Evolutionary conservation across 2,797 vertebrate genomes (phyloP).

Genomic region (Falco rusticolus): DNA sequence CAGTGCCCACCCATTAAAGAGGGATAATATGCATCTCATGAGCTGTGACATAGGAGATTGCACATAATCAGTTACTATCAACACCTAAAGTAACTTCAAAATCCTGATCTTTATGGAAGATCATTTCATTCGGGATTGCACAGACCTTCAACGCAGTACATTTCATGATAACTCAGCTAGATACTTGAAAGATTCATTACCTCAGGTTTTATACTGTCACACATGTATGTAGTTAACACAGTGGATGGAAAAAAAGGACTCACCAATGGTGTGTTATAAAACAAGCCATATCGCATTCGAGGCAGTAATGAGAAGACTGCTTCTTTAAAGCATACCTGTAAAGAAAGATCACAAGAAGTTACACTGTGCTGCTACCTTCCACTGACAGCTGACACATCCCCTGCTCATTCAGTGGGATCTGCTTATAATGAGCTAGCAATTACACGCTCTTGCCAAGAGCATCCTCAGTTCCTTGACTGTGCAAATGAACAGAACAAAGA

Average conservation of each 20-base stretch:
- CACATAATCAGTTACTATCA: not conserved
- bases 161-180: not conserved
- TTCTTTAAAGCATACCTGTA: conserved; percentile 94
- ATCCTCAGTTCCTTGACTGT: not conserved
- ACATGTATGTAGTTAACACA: not conserved
- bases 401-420: not conserved
- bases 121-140: not conserved
- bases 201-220: not conserved
- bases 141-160: not conserved
- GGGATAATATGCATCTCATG: not conserved
- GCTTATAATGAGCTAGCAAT: conserved; percentile 1
- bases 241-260: conserved; percentile 46
- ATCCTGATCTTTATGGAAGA: not conserved
- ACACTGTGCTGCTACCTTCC: not conserved
- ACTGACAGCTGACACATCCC: not conserved
- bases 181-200: not conserved
- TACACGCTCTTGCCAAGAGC: conserved; percentile 20
- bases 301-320: conserved; percentile 92
- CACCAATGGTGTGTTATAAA: conserved; percentile 97
- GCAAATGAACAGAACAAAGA: conserved; percentile 13
- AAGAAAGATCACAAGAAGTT: conserved; percentile 29
- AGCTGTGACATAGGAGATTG: not conserved
- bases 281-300: conserved; percentile 95
- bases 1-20: not conserved
- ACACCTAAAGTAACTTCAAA: not conserved